phyloP scores from a whole-genome alignment of 2,888 invertebrate species.

The Tetropium fuscum region DNA sequence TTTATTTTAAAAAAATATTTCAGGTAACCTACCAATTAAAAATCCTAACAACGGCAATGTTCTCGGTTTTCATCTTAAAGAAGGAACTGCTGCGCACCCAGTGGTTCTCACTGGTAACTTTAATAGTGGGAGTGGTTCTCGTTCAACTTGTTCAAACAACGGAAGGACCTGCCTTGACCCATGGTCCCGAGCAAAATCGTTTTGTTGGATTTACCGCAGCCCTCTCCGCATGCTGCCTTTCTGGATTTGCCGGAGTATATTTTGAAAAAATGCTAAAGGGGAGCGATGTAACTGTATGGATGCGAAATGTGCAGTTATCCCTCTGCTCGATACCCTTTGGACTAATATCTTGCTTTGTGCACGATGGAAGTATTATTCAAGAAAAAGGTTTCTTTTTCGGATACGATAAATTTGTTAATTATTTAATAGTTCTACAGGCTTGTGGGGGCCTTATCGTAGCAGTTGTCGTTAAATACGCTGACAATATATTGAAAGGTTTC shows the following conservation, averaged over 20 bases:
- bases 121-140: conserved; percentile 84
- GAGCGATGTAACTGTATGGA: conserved; percentile 93
- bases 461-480: conserved; percentile 98
- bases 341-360: conserved; percentile 80
- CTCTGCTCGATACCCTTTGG: conserved; percentile 93
- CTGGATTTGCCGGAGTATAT: conserved; percentile 98
- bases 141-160: conserved; percentile 80
- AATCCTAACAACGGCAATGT: conserved; percentile 96
- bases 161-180: conserved; percentile 46
- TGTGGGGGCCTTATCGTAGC: conserved; percentile 97
- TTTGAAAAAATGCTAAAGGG: conserved; percentile 97
- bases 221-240: conserved; percentile 88
- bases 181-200: conserved; percentile 75
- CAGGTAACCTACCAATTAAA: conserved; percentile 98
- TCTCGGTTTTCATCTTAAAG: conserved; percentile 90
- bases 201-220: conserved; percentile 86
- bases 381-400: conserved; percentile 82
- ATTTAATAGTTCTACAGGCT: conserved; percentile 90
- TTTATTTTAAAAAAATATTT: no score
- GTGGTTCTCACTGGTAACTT: conserved; percentile 87
- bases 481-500: conserved; percentile 98
- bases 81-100: conserved; percentile 81
- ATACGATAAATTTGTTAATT: conserved; percentile 87
- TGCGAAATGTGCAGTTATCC: conserved; percentile 97
- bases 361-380: conserved; percentile 71